phyloP scores from a whole-genome alignment of 1,140 invertebrate genomes.

The Wiebesia pumilae region DNA sequence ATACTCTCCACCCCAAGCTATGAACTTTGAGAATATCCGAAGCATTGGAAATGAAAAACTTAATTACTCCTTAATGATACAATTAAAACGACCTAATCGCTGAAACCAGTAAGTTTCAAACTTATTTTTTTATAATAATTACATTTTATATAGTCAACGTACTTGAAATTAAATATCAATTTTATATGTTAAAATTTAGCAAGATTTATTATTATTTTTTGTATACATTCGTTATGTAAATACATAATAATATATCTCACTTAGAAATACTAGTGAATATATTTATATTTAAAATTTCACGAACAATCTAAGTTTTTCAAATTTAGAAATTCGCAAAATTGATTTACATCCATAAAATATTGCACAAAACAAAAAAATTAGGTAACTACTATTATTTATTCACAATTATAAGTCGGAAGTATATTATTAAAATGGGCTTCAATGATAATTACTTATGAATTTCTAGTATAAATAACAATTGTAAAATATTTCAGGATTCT shows the following conservation, averaged over 20 bases:
- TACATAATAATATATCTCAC: not conserved
- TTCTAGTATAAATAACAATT: not conserved
- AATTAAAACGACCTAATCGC: slow-evolving; percentile 5
- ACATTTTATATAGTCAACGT: not conserved
- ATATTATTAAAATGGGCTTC: not conserved
- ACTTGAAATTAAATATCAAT: not conserved
- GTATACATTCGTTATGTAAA: not conserved
- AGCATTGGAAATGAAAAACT: slow-evolving; percentile 32
- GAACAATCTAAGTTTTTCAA: no score
- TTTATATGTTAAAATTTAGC: not conserved
- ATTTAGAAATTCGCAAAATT: no score
- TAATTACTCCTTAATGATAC: slow-evolving; percentile 41
- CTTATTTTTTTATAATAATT: not conserved
- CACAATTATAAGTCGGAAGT: not conserved
- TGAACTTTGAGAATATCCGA: slow-evolving; percentile 32
- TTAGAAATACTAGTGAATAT: no score
- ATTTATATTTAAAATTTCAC: no score
- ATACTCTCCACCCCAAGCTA: slow-evolving; percentile 19
- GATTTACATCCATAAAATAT: no score
- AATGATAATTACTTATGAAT: not conserved
- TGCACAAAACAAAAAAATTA: no score
- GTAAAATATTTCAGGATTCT: no score
- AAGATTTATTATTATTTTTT: not conserved
- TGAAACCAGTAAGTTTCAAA: not conserved
- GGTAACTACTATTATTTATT: not conserved